Base-by-base conservation (phyloP, 2,888 invertebrate species). In the Apamea epomidion region DNA sequence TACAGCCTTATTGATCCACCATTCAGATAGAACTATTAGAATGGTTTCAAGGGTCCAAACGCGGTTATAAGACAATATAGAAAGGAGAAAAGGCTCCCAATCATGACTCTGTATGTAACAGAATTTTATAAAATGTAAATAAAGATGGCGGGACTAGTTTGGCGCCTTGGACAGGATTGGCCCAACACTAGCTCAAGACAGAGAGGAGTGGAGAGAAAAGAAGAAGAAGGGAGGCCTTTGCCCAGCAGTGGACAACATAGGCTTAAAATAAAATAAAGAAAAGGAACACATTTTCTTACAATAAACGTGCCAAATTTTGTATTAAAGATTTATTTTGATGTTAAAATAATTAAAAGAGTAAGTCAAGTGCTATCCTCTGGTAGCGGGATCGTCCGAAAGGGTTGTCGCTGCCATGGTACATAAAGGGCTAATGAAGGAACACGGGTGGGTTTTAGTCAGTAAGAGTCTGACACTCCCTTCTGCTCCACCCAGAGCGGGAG, bases 301-400 rank as follows among this genome's bases (percentile, higher is more conserved):
- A 78, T 21, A 32, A n/a, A 21, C 32, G 21, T 74, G 60, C 51
- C 62, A 29, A 18, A 73, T n/a, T 71, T 42, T 12, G 42, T n/a
- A 62, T 37, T 1, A 21, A 54, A 82, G 10, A 65, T 65, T 76
- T 29, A 51, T 32, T 32, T 42, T 45, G 21, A 45, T 32, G 6
- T 32, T 14, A 51, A 45, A 32, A n/a, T 60, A 75, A 82, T 80
- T 60, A 76, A 76, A 68, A 82, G 37, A 37, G 4, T 18, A 45
- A 14, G 18, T 76, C 16, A 62, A 83, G 18, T 69, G 58, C 32
- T 82, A 6, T 60, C 18, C 67, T 51, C 32, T 21, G 32, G n/a
- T n/a, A n/a, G n/a, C n/a, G n/a, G n/a, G n/a, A n/a, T n/a, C n/a
- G n/a, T n/a, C n/a, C n/a, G n/a, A n/a, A n/a, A n/a, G n/a, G n/a